Evolutionary conservation across 2,113 vertebrate species (phyloP).

Genomic region (Vulpes vulpes): DNA sequence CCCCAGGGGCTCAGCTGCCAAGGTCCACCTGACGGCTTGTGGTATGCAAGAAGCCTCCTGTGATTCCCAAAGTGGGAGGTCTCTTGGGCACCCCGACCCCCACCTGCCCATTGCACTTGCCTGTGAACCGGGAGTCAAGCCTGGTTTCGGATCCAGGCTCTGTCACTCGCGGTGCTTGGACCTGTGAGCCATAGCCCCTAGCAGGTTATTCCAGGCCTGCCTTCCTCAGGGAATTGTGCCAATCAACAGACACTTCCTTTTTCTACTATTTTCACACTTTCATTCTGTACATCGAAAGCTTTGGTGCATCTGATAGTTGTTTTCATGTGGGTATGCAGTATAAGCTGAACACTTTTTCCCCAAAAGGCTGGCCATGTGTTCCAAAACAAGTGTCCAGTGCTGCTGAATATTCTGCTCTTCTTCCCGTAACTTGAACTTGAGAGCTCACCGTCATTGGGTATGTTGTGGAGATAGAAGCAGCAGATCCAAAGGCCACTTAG

Average conservation of each 20-base stretch:
- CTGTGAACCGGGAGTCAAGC: neutral
- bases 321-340: neutral
- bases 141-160: neutral
- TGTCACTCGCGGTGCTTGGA: neutral
- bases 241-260: neutral
- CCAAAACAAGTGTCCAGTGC: neutral
- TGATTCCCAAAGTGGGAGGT: too few species aligned
- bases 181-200: accelerated
- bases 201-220: too few species aligned
- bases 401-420: neutral
- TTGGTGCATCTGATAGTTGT: neutral
- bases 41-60: accelerated
- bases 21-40: neutral
- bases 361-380: neutral
- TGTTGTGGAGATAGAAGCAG: neutral
- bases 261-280: accelerated
- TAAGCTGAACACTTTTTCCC: too few species aligned
- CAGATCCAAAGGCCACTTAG: accelerated
- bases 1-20: accelerated
- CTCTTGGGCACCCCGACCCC: accelerated
- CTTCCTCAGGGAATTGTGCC: neutral
- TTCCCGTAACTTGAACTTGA: neutral
- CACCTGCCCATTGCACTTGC: accelerated
- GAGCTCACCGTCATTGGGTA: accelerated
- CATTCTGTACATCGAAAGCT: neutral